Evolutionary conservation across 2,797 vertebrate species (phyloP).

Genomic region (Monodelphis domestica): DNA sequence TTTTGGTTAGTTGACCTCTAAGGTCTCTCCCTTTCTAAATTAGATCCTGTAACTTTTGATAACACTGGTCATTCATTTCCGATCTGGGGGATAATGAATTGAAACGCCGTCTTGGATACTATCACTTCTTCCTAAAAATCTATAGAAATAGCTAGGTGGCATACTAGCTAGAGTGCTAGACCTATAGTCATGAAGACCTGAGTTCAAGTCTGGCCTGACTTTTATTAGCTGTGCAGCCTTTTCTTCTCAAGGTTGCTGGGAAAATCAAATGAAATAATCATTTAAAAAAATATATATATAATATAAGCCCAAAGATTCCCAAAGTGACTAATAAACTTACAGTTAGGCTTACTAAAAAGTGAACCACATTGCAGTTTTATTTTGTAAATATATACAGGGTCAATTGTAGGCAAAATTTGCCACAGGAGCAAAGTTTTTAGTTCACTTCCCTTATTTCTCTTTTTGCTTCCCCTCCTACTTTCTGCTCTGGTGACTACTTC

Average conservation of each 20-base stretch:
- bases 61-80: neutral
- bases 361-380: neutral
- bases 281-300: neutral
- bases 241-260: neutral
- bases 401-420: neutral
- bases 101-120: neutral
- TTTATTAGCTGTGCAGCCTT: neutral
- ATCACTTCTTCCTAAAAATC: neutral
- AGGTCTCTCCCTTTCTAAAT: neutral
- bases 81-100: neutral
- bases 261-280: constrained; percentile 2
- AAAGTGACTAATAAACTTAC: neutral
- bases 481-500: neutral
- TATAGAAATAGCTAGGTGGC: neutral
- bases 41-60: neutral
- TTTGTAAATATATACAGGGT: neutral
- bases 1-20: neutral
- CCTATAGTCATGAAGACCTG: neutral
- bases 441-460: neutral
- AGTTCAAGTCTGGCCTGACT: neutral
- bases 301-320: neutral
- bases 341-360: neutral
- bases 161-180: neutral
- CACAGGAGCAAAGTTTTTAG: neutral
- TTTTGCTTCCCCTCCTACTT: neutral